Evolutionary conservation across 2,888 invertebrate genomes (phyloP), one percentile per base, ranked within the genome.

Genomic region (Lycia hirtaria): DNA sequence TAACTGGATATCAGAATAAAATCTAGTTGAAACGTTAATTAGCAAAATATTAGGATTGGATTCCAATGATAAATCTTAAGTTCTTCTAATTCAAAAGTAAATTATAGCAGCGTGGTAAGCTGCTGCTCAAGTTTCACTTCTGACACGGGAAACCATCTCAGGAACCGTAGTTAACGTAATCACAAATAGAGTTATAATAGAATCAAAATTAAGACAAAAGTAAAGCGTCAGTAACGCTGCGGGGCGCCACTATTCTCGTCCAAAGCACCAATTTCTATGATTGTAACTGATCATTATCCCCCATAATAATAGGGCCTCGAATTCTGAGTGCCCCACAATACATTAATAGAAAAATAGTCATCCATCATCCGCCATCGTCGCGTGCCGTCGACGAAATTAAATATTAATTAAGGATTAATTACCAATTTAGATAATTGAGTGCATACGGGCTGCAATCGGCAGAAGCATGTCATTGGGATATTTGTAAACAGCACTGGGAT

Each of bases 341-440:
- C 50, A 47, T 26, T 50, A 56, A 56, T 56, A 45, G 40, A 45
- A 56, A 26, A 56, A 41, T 28, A n/a, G 41, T 22, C 57, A 57
- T 57, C 57, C 33, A 57, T 58, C 63, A 63, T 56, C 12, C 7
- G 4, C 33, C 53, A 50, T 38, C 45, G 38, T 22, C 40, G 26
- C 47, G 47, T 57, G 64, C 60, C 57, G 41, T 55, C 56, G 48
- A 55, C 17, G 19, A 50, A 64, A 66, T 62, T 58, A 56, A 62
- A 58, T 56, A 60, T 56, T 64, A 64, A 66, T 67, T 60, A 62
- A 53, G 41, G 24, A 12, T 17, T 50, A 60, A 51, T 60, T 41
- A 55, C 41, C 52, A 57, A 57, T 47, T 60, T 43, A 55, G 55
- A 45, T 60, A 55, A 52, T 62, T 57, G 30, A 22, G 30, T 38